Evolutionary conservation across 2,797 vertebrate species (phyloP).

Genomic region (Anomalospiza imberbis): DNA sequence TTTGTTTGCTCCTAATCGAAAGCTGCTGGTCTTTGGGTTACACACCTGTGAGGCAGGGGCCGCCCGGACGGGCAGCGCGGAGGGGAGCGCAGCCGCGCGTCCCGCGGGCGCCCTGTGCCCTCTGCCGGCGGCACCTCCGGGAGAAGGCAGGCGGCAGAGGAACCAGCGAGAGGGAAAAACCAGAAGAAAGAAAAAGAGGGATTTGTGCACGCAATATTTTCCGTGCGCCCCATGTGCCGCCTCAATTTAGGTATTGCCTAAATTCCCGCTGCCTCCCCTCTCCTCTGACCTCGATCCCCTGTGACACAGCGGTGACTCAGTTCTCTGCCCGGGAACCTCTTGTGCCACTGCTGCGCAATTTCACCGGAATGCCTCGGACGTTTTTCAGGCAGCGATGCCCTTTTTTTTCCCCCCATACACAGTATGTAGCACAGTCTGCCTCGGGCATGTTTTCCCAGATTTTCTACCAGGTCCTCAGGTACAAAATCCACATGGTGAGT

Average conservation of each 20-base stretch:
- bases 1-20: background rate
- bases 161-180: rapidly evolving
- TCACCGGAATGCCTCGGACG: rapidly evolving
- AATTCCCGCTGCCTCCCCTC: background rate
- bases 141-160: rapidly evolving
- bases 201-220: rapidly evolving
- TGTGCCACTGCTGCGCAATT: too few species aligned
- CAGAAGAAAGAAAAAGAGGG: rapidly evolving
- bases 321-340: background rate
- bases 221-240: rapidly evolving
- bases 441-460: background rate
- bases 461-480: background rate
- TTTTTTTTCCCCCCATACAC: rapidly evolving
- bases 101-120: background rate
- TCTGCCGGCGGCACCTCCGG: background rate
- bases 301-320: background rate
- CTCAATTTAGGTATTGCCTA: background rate
- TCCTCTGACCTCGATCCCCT: background rate
- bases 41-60: rapidly evolving
- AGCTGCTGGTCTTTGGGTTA: rapidly evolving
- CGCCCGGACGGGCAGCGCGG: too few species aligned
- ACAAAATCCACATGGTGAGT: background rate
- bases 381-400: background rate
- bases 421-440: background rate
- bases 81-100: background rate